Conservation (phyloP, 1,140 invertebrate species). For the Mactra quadrangularis region DNA sequence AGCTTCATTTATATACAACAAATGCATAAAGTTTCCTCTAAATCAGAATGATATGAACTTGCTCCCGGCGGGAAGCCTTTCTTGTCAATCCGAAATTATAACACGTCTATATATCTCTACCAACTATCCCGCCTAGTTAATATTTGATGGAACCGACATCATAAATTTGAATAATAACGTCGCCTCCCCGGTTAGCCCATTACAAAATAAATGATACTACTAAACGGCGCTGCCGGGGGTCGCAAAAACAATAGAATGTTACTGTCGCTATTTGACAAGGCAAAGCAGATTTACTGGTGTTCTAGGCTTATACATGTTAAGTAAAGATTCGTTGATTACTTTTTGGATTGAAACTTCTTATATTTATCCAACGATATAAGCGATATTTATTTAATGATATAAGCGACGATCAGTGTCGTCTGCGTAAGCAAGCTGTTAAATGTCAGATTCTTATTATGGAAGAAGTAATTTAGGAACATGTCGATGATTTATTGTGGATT, state of each 20-base stretch:
- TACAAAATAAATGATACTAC: conserved; percentile 18
- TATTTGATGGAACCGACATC: conserved; percentile 51
- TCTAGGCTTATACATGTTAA: conserved; percentile 12
- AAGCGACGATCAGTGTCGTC: background rate
- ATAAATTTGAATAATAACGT: conserved; percentile 61
- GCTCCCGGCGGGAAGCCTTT: conserved; percentile 17
- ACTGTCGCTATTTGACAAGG: conserved; percentile 8
- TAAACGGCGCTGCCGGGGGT: conserved; percentile 32
- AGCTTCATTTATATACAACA: background rate
- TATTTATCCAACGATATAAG: background rate
- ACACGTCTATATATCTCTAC: conserved; percentile 48
- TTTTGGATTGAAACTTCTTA: background rate
- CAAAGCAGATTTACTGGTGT: conserved; percentile 4
- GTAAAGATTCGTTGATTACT: background rate
- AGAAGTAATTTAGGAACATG: background rate
- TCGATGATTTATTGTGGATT: too few species aligned
- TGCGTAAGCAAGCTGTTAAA: conserved; percentile 3
- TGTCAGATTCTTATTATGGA: background rate
- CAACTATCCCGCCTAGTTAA: conserved; percentile 42
- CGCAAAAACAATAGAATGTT: conserved; percentile 31
- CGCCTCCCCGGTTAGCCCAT: conserved; percentile 4
- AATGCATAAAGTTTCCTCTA: conserved; percentile 2
- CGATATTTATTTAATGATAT: background rate
- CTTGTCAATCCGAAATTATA: conserved; percentile 45
- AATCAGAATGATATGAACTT: conserved; percentile 17